Evolutionary conservation across 2,797 vertebrate genomes (phyloP).

Genomic region (Psittacula derbiana): DNA sequence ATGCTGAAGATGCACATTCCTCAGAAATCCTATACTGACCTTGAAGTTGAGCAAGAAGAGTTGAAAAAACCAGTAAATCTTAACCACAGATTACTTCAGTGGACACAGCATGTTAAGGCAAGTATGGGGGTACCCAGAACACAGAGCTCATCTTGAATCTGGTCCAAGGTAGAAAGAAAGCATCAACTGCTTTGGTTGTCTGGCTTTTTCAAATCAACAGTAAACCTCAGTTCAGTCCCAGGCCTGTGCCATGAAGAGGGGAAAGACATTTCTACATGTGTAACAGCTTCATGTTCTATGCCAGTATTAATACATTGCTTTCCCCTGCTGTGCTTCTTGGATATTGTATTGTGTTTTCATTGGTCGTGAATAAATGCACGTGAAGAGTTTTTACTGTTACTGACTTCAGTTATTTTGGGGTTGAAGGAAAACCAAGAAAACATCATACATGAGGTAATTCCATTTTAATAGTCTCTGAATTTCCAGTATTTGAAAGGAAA

Average conservation of each 20-base stretch:
- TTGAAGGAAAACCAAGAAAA: neutral
- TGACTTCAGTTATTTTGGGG: neutral
- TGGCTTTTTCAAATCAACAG: neutral
- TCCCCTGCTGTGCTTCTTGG: neutral
- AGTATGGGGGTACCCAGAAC: neutral
- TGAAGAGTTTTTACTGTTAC: neutral
- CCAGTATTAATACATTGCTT: neutral
- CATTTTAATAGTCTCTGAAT: neutral
- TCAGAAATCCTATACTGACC: neutral
- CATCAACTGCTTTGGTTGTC: neutral
- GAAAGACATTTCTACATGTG: neutral
- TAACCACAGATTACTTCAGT: constrained; percentile 84
- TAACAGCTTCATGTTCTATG: neutral
- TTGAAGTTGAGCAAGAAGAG: constrained; percentile 83
- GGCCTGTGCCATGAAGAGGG: neutral
- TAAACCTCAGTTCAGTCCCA: neutral
- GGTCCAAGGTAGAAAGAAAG: neutral
- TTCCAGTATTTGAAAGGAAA: neutral
- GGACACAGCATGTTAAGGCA: constrained; percentile 75
- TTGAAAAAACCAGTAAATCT: constrained; percentile 86
- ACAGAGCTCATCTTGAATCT: neutral
- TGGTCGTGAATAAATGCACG: neutral
- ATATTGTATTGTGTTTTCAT: neutral
- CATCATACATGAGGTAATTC: neutral
- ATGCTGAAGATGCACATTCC: neutral